Percentiles rank a stretch among this genome's conserved stretches.
Evolutionary conservation across 2,888 invertebrate species (phyloP).

Genomic region (Adela reaumurella): DNA sequence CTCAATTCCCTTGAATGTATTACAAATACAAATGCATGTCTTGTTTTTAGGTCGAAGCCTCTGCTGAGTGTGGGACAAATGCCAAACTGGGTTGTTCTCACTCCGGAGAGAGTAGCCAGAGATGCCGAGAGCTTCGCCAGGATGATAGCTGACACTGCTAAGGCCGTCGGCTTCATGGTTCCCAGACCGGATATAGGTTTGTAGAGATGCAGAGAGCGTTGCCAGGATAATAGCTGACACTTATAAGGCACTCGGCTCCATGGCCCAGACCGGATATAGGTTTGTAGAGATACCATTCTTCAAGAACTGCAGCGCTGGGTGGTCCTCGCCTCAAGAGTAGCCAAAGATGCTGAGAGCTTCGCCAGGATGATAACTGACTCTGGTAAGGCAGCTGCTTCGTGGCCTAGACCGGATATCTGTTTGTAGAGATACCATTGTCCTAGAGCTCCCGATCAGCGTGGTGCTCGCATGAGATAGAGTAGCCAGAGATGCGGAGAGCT

Average conservation of each 20-base stretch:
- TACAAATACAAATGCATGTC: neutral
- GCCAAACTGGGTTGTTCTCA: constrained; percentile 45
- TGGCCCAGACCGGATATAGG: constrained; percentile 35
- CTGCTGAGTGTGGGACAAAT: constrained; percentile 28
- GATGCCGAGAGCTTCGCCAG: constrained; percentile 45
- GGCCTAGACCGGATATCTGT: too few relatives aligned
- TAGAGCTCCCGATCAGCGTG: constrained; percentile 44
- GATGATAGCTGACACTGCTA: constrained; percentile 35
- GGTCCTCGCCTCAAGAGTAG: too few relatives aligned
- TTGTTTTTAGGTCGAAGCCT: constrained; percentile 24
- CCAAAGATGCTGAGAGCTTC: too few relatives aligned
- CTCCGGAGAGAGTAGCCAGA: constrained; percentile 31
- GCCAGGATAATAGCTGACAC: too few relatives aligned
- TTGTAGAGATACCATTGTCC: too few relatives aligned
- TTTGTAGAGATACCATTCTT: constrained; percentile 15
- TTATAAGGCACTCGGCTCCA: constrained; percentile 19
- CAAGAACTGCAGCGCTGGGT: too few relatives aligned
- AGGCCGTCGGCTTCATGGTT: constrained; percentile 38
- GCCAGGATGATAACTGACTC: too few relatives aligned
- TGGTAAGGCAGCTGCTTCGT: too few relatives aligned
- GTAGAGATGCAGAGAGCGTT: constrained; percentile 1
- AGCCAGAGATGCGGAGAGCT: constrained; percentile 19
- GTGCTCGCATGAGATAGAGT: constrained; percentile 43
- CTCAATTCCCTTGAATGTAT: too few relatives aligned
- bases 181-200: constrained; percentile 37